Percentiles rank a stretch among this genome's conserved stretches.
Conservation (phyloP, 2,888 invertebrate genomes). For the Microctonus hyperodae region DNA sequence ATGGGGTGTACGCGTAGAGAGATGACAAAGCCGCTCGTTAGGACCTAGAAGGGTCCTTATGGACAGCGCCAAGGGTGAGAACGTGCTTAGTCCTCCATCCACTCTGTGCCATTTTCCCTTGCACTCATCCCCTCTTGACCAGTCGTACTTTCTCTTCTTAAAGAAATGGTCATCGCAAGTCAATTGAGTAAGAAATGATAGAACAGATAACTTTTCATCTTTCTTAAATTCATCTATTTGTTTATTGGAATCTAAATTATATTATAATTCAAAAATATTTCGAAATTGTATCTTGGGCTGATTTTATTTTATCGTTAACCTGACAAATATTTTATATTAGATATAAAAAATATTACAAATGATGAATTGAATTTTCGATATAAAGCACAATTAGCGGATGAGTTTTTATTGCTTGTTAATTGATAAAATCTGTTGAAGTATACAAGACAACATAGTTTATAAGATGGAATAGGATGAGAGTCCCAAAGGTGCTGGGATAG, state of each 20-base stretch:
- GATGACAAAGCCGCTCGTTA: slow-evolving; percentile 64
- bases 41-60: slow-evolving; percentile 61
- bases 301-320: too few species aligned
- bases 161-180: slow-evolving; percentile 51
- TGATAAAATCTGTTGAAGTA: slow-evolving; percentile 2
- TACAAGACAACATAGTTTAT: slow-evolving; percentile 1
- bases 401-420: slow-evolving; percentile 2
- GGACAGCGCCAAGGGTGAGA: slow-evolving; percentile 62
- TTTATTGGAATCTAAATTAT: too few species aligned
- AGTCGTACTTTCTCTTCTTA: slow-evolving; percentile 20
- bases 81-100: slow-evolving; percentile 61
- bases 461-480: neutral
- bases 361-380: neutral
- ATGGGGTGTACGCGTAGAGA: slow-evolving; percentile 41
- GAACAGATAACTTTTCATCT: neutral
- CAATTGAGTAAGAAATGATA: slow-evolving; percentile 20
- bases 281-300: too few species aligned
- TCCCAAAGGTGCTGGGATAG: neutral
- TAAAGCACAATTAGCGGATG: neutral
- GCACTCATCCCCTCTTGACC: slow-evolving; percentile 20
- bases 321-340: too few species aligned
- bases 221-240: neutral
- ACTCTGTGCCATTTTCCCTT: slow-evolving; percentile 18
- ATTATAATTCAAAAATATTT: too few species aligned
- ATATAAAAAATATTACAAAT: too few species aligned